These are phyloP conservation scores for Petaurus breviceps DNA, from an alignment of 2,113 vertebrate genomes.

Conservation along the genomic window DNA sequence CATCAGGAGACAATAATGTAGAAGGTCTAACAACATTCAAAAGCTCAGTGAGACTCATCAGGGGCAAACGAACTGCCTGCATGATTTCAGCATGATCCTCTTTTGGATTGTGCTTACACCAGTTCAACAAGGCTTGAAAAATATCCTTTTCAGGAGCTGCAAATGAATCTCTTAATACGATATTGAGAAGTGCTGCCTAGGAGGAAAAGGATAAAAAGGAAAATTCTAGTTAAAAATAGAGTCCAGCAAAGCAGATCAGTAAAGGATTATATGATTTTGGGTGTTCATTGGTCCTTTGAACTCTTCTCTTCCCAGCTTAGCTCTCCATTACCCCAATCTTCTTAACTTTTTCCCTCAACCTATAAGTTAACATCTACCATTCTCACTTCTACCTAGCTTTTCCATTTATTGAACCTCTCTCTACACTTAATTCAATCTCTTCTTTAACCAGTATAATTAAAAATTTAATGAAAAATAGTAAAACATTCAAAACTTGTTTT, in stretches of 20 bases:
- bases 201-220: slow-evolving; percentile 56
- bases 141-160: slow-evolving; percentile 97
- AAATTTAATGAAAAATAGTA: neutral
- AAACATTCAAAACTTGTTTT: neutral
- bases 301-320: neutral
- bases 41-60: slow-evolving; percentile 97
- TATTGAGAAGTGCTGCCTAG: slow-evolving; percentile 92
- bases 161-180: slow-evolving; percentile 95
- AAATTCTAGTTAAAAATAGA: slow-evolving; percentile 11
- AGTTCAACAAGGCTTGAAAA: slow-evolving; percentile 95
- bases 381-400: neutral
- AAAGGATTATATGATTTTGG: slow-evolving; percentile 18
- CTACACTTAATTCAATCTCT: neutral
- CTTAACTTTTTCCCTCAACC: neutral
- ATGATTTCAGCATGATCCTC: slow-evolving; percentile 92
- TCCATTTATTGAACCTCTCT: neutral
- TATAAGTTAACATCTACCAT: neutral
- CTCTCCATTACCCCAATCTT: neutral
- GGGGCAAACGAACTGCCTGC: slow-evolving; percentile 93
- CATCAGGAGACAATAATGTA: slow-evolving; percentile 92
- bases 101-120: slow-evolving; percentile 95
- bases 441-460: neutral
- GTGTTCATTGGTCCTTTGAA: neutral
- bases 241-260: slow-evolving; percentile 1
- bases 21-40: slow-evolving; percentile 96